These are phyloP conservation scores for Tuta absoluta DNA, from an alignment of 2,888 invertebrate genomes.

Conservation along the genomic window DNA sequence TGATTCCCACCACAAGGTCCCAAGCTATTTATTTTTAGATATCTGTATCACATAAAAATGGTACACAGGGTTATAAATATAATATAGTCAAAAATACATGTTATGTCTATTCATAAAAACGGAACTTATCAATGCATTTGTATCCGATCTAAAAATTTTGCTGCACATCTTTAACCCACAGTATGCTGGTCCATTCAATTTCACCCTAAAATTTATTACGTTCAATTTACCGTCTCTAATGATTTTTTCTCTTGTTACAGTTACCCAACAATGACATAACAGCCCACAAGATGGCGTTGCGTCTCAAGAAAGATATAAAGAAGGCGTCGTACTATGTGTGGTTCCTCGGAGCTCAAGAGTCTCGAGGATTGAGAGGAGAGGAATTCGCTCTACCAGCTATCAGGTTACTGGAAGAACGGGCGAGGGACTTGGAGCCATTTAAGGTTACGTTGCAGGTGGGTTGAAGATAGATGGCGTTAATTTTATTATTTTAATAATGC, in stretches of 20 bases:
- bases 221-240: too few species aligned
- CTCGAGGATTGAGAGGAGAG: conserved; percentile 91
- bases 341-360: conserved; percentile 98
- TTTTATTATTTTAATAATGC: neutral
- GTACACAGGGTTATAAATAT: too few species aligned
- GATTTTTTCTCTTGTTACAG: conserved; percentile 54
- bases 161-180: too few species aligned
- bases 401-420: conserved; percentile 90
- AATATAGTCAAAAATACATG: too few species aligned
- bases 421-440: conserved; percentile 92
- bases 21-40: too few species aligned
- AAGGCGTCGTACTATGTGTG: conserved; percentile 95
- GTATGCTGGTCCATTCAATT: too few species aligned
- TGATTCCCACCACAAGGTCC: too few species aligned
- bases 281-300: conserved; percentile 85
- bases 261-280: conserved; percentile 70
- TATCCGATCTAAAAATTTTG: too few species aligned
- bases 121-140: too few species aligned
- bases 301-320: conserved; percentile 92
- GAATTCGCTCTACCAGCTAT: conserved; percentile 93
- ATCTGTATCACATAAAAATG: too few species aligned
- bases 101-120: too few species aligned
- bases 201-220: too few species aligned
- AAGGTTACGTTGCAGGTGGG: conserved; percentile 92
- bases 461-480: conserved; percentile 15